A percentile compares a stretch with the other conserved stretches of the same genome.
These are phyloP conservation scores for Perdix hodgsoniae DNA, from an alignment of 2,797 vertebrate species.

Conservation along the genomic window DNA sequence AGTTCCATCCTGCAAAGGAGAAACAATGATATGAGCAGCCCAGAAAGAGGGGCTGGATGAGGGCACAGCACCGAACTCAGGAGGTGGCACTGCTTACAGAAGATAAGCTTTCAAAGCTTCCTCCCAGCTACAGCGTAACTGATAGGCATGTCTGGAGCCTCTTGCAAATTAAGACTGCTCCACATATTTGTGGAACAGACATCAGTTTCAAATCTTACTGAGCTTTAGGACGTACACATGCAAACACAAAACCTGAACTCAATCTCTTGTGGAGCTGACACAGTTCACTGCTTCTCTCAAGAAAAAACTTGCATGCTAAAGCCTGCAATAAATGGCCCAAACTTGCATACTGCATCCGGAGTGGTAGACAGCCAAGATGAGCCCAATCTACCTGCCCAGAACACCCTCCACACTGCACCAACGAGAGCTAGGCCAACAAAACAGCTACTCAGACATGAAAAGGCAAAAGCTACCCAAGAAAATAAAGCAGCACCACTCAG, in stretches of 20 bases:
- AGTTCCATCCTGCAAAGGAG: not conserved
- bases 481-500: fast-evolving
- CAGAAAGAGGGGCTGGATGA: not conserved
- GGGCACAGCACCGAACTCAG: not conserved
- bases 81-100: not conserved
- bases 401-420: fast-evolving
- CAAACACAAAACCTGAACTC: not conserved
- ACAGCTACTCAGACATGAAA: fast-evolving
- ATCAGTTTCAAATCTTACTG: not conserved
- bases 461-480: not conserved
- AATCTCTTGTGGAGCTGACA: not conserved
- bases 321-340: fast-evolving
- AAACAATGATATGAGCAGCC: not conserved
- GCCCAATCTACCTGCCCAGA: not conserved
- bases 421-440: fast-evolving
- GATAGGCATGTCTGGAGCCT: not conserved
- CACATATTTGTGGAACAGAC: not conserved
- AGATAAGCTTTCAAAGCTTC: conserved; percentile 37
- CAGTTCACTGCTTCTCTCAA: not conserved
- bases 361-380: fast-evolving
- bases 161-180: conserved; percentile 5
- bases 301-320: not conserved
- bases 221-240: not conserved
- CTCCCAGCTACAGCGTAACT: not conserved
- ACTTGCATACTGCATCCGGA: not conserved